phyloP scores from a whole-genome alignment of 1,140 invertebrate genomes.

The Drosophila eugracilis region DNA sequence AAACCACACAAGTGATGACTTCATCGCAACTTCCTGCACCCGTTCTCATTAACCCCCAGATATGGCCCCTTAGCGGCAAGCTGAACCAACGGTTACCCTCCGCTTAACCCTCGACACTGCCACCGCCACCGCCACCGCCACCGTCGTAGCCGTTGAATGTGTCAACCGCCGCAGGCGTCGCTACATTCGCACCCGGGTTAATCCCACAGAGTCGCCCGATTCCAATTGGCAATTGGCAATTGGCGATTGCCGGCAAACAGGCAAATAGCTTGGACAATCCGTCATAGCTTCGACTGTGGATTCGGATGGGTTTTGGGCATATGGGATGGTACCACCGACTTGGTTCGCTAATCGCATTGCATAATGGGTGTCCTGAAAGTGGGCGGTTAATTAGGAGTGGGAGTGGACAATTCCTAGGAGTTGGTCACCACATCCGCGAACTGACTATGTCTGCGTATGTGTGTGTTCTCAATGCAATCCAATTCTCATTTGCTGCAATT shows the following conservation, averaged over 20 bases:
- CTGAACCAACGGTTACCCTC: too few relatives aligned
- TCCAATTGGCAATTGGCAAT: slow-evolving; percentile 19
- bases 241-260: slow-evolving; percentile 36
- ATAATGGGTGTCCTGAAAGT: background rate
- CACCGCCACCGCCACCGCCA: too few relatives aligned
- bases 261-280: slow-evolving; percentile 37
- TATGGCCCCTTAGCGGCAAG: background rate
- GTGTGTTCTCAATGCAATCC: slow-evolving; percentile 4
- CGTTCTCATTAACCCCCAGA: slow-evolving; percentile 10
- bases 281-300: slow-evolving; percentile 9
- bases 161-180: slow-evolving; percentile 13
- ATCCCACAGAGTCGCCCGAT: slow-evolving; percentile 9
- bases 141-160: background rate
- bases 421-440: slow-evolving; percentile 6
- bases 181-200: slow-evolving; percentile 24
- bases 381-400: slow-evolving; percentile 11
- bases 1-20: slow-evolving; percentile 5
- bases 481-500: slow-evolving; percentile 26
- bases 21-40: background rate
- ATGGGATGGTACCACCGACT: background rate
- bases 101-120: background rate
- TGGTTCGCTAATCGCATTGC: slow-evolving; percentile 19
- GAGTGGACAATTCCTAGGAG: background rate
- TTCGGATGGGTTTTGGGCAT: background rate
- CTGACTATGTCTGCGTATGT: too few relatives aligned